Percentiles rank a stretch among this genome's conserved stretches.
Evolutionary conservation across 2,888 invertebrate genomes (phyloP).

Genomic region (Priocnemis perturbator): DNA sequence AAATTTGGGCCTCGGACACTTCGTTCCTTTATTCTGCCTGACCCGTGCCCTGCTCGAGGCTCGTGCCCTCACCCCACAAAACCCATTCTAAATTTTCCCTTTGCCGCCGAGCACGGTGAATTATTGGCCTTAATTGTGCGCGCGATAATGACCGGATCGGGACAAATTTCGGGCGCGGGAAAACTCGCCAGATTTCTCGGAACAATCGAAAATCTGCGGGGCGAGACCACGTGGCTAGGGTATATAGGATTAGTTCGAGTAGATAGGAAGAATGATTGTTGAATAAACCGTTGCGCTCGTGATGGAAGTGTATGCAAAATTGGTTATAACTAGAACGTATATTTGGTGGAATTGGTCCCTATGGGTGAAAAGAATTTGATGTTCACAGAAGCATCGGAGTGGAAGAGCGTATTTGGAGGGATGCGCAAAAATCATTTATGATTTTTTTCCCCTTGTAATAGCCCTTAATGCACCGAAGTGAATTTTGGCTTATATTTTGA

Average conservation of each 20-base stretch:
- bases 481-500: too few relatives aligned
- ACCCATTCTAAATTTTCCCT: not conserved
- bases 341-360: too few relatives aligned
- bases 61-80: conserved; percentile 19
- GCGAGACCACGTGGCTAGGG: conserved; percentile 57
- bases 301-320: too few relatives aligned
- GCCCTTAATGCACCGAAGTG: too few relatives aligned
- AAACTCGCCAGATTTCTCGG: conserved; percentile 46
- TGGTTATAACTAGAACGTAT: too few relatives aligned
- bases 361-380: not conserved
- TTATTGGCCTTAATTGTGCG: conserved; percentile 72
- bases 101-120: conserved; percentile 52
- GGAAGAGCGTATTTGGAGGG: not conserved
- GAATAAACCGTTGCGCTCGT: too few relatives aligned
- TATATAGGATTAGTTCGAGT: too few relatives aligned
- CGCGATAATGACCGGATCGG: conserved; percentile 53
- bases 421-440: too few relatives aligned
- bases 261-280: too few relatives aligned
- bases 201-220: conserved; percentile 11
- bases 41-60: conserved; percentile 26
- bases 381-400: not conserved
- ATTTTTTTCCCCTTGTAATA: too few relatives aligned
- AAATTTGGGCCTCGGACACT: conserved; percentile 49
- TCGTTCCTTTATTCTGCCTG: conserved; percentile 36
- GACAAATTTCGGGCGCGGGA: conserved; percentile 67